Base-by-base conservation (phyloP, 1,140 invertebrate species). In the Acromyrmex charruanus region DNA sequence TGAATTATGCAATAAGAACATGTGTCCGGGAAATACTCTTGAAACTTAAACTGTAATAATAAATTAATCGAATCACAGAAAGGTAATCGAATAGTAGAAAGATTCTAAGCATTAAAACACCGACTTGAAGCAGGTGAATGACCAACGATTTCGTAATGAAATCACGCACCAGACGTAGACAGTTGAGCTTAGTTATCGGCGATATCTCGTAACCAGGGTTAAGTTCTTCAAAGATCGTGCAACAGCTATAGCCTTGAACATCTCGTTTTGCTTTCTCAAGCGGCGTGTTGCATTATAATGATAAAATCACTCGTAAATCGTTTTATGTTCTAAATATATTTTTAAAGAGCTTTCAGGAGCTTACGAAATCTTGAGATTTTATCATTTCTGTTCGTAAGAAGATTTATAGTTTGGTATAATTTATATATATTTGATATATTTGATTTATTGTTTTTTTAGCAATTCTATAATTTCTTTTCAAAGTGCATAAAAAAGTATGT, bases 161-260 rank as follows among this genome's bases (percentile, higher is more conserved):
- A n/a, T 35, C 35, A 4, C 6, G 6, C 35, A 35, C 6, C 35
- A 35, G 31, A 31, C 31, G 31, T 31, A 31, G 31, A 31, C 4
- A 3, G 31, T 31, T 31, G 31, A 31, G 4, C 4, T 31, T 31
- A 31, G 31, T 31, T 31, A 35, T 35, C 35, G 6, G n/a, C 1
- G n/a, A 7, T 4, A 25, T 39, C 31, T 59, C 14, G 3, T 16
- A 69, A 12, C 21, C 14, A 81, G 7, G 25, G 77, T 71, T 65
- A 81, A 55, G 31, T 69, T 81, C 77, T 69, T 39, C 4, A 21
- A 58, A 58, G 31, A 81, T 55, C 25, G n/a, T 39, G 44, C 49
- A 49, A 79, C 44, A 49, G 10, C 0, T 35, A 6, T 5, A 39
- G 10, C 28, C 49, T 80, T 39, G 77, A 39, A n/a, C 3, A 53